Conservation (phyloP, 2,113 vertebrate genomes). For the Genyomyrus donnyi region DNA sequence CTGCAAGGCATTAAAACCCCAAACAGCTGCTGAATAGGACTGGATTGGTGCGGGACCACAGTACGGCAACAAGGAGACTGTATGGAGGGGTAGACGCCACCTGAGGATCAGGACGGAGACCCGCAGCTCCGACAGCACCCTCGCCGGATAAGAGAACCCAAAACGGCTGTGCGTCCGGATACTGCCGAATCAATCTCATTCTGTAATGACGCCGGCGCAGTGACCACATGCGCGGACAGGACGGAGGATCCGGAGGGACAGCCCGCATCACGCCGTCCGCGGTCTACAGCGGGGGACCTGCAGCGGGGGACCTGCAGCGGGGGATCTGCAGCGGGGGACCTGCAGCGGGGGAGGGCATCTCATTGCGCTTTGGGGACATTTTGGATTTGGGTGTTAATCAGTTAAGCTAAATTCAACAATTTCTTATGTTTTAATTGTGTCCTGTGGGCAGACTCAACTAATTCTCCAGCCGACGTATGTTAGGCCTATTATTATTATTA, state of each 20-base stretch:
- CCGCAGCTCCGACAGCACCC: neutral
- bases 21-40: neutral
- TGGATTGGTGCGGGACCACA: neutral
- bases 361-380: neutral
- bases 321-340: neutral
- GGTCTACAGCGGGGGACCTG: neutral
- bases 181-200: neutral
- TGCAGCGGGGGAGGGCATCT: neutral
- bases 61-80: neutral
- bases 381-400: neutral
- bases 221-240: neutral
- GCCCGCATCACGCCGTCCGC: neutral
- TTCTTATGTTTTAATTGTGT: neutral
- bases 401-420: neutral
- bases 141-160: too few species aligned
- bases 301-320: neutral
- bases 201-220: neutral
- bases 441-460: neutral
- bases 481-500: neutral
- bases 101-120: neutral
- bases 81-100: neutral
- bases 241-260: neutral
- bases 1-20: conserved; percentile 9
- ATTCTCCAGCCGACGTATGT: neutral
- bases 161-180: neutral